phyloP scores from a whole-genome alignment of 2,797 vertebrate genomes.

The Peromyscus eremicus region DNA sequence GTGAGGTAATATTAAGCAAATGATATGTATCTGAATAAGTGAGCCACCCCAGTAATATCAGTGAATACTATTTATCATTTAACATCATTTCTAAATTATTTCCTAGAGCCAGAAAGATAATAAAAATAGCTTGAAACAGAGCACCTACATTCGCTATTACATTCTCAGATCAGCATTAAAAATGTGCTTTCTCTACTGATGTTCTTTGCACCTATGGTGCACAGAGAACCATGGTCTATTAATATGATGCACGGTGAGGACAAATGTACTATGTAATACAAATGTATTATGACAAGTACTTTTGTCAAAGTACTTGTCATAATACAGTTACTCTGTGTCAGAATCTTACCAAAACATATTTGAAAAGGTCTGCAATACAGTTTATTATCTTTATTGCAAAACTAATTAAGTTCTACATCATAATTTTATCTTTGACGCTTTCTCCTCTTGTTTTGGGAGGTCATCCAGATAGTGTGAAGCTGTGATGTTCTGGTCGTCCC shows the following conservation, averaged over 20 bases:
- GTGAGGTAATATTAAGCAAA: not conserved
- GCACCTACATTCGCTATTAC: not conserved
- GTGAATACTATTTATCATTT: not conserved
- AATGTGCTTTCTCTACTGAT: constrained; percentile 28
- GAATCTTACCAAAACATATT: constrained; percentile 31
- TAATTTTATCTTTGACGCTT: not conserved
- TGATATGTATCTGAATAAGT: not conserved
- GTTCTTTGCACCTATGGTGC: constrained; percentile 52
- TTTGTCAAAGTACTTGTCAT: constrained; percentile 63
- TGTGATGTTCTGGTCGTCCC: not conserved
- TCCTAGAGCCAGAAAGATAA: not conserved
- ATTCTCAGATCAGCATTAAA: not conserved
- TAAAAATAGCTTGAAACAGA: not conserved
- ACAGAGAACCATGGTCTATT: constrained; percentile 28
- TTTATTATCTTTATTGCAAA: constrained; percentile 69
- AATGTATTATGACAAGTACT: too few relatives aligned
- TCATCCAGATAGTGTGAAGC: not conserved
- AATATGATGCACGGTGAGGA: constrained; percentile 44
- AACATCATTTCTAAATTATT: constrained; percentile 34
- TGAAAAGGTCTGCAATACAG: constrained; percentile 64
- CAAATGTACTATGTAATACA: too few relatives aligned
- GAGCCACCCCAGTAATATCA: not conserved
- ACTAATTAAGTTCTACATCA: constrained; percentile 34
- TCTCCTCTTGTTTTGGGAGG: constrained; percentile 14
- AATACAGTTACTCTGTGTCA: constrained; percentile 39